These are phyloP conservation scores for Hormaphis cornu DNA, from an alignment of 1,140 invertebrate species.

Conservation along the genomic window DNA sequence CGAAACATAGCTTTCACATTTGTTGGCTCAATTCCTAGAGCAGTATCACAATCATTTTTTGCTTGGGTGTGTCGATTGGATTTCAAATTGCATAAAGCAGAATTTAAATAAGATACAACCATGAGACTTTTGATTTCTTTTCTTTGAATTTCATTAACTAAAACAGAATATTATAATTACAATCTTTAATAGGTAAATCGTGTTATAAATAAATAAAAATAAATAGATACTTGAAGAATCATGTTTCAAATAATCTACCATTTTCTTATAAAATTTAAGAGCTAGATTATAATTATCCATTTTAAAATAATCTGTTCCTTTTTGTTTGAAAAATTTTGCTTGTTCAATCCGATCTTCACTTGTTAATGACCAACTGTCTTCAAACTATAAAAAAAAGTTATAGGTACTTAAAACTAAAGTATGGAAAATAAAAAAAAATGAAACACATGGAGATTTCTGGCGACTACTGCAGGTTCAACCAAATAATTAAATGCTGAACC, in stretches of 20 bases:
- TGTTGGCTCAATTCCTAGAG: constrained; percentile 60
- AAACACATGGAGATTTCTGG: too few relatives aligned
- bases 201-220: neutral
- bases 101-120: constrained; percentile 69
- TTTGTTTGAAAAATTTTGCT: constrained; percentile 74
- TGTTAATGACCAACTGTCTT: constrained; percentile 74
- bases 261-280: constrained; percentile 79
- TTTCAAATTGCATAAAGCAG: constrained; percentile 74
- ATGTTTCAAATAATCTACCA: constrained; percentile 50
- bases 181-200: neutral
- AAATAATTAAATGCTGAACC: too few relatives aligned
- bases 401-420: too few relatives aligned
- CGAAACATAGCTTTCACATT: constrained; percentile 89
- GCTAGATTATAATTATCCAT: constrained; percentile 65
- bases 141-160: constrained; percentile 45
- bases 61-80: constrained; percentile 62
- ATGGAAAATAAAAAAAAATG: too few relatives aligned
- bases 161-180: constrained; percentile 20
- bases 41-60: constrained; percentile 58
- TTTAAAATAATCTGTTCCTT: constrained; percentile 87
- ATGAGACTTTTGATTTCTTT: constrained; percentile 54
- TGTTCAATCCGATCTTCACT: constrained; percentile 67
- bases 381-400: constrained; percentile 44
- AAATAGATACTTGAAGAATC: constrained; percentile 38
- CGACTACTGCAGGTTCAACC: too few relatives aligned